Conservation (phyloP, 2,113 vertebrate species). For the Prolemur simus region DNA sequence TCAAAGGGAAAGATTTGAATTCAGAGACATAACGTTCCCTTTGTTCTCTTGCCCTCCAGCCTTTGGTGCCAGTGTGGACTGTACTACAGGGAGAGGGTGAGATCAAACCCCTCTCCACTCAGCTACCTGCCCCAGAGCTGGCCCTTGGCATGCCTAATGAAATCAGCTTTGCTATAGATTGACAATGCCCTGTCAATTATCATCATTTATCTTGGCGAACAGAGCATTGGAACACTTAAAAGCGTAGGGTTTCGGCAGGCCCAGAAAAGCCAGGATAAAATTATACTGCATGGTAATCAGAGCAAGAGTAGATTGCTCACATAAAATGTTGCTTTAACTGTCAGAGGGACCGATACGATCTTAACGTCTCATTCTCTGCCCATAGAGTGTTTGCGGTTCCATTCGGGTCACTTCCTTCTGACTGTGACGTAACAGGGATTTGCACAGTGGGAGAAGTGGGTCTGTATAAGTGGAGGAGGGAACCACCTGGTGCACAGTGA, state of each 20-base stretch:
- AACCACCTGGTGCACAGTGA: fast-evolving
- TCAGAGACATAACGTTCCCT: constrained; percentile 91
- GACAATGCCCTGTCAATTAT: constrained; percentile 94
- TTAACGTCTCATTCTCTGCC: constrained; percentile 32
- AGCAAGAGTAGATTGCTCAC: neutral
- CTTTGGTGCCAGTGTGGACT: constrained; percentile 91
- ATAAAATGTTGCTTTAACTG: constrained; percentile 58
- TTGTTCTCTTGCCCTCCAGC: constrained; percentile 97
- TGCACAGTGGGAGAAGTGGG: neutral
- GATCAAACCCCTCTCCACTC: constrained; percentile 89
- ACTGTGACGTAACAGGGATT: neutral
- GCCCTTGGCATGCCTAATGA: constrained; percentile 95
- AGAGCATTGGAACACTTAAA: constrained; percentile 85
- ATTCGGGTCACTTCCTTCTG: constrained; percentile 14
- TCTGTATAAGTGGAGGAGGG: fast-evolving
- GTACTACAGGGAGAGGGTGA: constrained; percentile 90
- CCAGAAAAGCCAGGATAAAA: constrained; percentile 64
- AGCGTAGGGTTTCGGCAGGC: constrained; percentile 69
- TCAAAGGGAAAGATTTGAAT: constrained; percentile 92
- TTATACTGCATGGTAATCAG: constrained; percentile 61
- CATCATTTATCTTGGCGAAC: constrained; percentile 92
- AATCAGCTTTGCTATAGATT: constrained; percentile 89
- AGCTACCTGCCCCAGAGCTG: constrained; percentile 93
- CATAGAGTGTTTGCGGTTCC: constrained; percentile 12
- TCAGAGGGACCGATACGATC: constrained; percentile 54